Base-by-base conservation (phyloP, 2,113 vertebrate species). In the Carollia perspicillata region DNA sequence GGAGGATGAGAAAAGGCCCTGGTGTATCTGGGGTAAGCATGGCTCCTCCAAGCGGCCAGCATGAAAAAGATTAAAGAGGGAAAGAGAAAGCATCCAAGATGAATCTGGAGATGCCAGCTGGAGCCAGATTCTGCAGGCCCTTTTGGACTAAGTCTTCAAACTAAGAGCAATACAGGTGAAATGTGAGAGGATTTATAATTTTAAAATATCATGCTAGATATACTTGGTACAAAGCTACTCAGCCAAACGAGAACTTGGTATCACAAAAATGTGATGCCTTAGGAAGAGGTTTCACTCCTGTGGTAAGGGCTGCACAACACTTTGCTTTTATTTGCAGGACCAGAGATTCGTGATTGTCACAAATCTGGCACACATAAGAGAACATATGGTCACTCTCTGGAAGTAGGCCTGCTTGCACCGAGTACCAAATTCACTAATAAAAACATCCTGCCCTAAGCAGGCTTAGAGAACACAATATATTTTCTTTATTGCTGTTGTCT, bases 371-470 rank as follows among this genome's bases (percentile, higher is more conserved):
- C 18, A n/a, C 30, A 55, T 47, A 37, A 30, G 16, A 16, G 42
- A 96, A 97, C 96, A 93, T 47, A 96, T n/a, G 81, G 97, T n/a
- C 93, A 84, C 80, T 66, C 26, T 81, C 74, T 80, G 13, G 40
- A 83, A 65, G 35, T 91, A 93, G 37, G 51, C 65, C 78, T 93
- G 63, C 95, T 81, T 68, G 68, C 51, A 78, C 49, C 71, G 68
- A 58, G 23, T 81, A 11, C 92, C 40, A 63, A 74, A 85, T 92
- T 91, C 94, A 90, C 58, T 91, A 65, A 95, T 90, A 37, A 90
- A 97, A 97, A 63, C 77, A 90, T 74, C 65, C 72, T 93, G 18
- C 30, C 92, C 44, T 35, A 81, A 79, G 58, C 17, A 84, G 74
- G 55, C 55, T 75, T 68, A 33, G 69, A 81, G 11, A 86, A 77